Evolutionary conservation across 1,140 invertebrate species (phyloP).

Genomic region (Aradophagus sp.): DNA sequence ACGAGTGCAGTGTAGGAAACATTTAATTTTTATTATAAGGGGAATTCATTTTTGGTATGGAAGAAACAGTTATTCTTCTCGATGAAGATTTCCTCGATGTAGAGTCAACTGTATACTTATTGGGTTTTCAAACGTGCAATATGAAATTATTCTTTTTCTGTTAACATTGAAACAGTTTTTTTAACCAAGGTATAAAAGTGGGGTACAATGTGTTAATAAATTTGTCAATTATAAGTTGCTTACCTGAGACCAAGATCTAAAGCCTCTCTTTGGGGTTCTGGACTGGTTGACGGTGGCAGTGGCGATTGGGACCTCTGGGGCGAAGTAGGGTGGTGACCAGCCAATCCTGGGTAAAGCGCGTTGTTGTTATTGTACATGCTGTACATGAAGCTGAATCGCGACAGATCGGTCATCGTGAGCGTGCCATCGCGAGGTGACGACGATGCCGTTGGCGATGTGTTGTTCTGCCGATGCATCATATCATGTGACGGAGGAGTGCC

Average conservation of each 20-base stretch:
- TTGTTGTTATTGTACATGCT: constrained; percentile 85
- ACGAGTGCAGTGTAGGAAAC: no score
- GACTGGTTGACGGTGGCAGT: constrained; percentile 59
- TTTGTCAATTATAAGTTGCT: no score
- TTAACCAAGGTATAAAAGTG: no score
- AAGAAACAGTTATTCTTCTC: no score
- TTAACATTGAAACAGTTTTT: no score
- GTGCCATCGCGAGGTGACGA: constrained; percentile 75
- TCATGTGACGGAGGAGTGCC: constrained; percentile 69
- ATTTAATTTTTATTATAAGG: no score
- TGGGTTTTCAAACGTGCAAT: no score
- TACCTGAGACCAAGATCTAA: constrained; percentile 77
- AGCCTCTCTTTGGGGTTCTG: constrained; percentile 78
- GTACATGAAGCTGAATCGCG: constrained; percentile 84
- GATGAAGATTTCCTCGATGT: no score
- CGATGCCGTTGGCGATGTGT: constrained; percentile 76
- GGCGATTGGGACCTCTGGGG: constrained; percentile 67
- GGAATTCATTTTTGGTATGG: no score
- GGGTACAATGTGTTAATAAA: no score
- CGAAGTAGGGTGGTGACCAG: constrained; percentile 56
- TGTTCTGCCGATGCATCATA: constrained; percentile 73
- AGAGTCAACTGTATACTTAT: no score
- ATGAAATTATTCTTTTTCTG: no score
- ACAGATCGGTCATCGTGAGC: constrained; percentile 82
- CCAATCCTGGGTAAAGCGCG: constrained; percentile 64